Percentiles rank a stretch among this genome's conserved stretches.
These are phyloP conservation scores for Thyatira batis DNA, from an alignment of 2,888 invertebrate genomes.

Conservation along the genomic window DNA sequence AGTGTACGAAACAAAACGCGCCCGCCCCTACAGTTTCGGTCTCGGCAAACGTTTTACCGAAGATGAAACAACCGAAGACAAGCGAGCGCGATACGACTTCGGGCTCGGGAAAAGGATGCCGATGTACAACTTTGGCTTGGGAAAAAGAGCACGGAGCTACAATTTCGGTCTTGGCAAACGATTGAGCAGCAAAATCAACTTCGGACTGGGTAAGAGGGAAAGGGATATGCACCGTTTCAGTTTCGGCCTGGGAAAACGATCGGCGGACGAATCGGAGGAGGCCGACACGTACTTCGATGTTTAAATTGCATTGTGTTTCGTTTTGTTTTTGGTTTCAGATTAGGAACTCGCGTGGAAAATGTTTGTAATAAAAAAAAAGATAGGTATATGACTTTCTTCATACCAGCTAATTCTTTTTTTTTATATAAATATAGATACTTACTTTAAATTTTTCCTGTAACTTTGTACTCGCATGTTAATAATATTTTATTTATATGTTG, in stretches of 20 bases:
- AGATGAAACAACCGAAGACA: conserved; percentile 60
- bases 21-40: conserved; percentile 86
- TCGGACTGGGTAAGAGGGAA: conserved; percentile 82
- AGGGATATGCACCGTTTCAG: conserved; percentile 76
- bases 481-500: too few relatives aligned
- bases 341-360: conserved; percentile 40
- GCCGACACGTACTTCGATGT: conserved; percentile 59
- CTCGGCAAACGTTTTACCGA: conserved; percentile 84
- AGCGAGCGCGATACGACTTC: conserved; percentile 70
- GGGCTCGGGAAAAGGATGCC: conserved; percentile 73
- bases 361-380: not conserved
- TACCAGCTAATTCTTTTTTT: too few relatives aligned
- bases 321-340: conserved; percentile 18
- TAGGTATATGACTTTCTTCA: too few relatives aligned
- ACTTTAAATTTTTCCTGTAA: too few relatives aligned
- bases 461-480: too few relatives aligned
- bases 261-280: conserved; percentile 47
- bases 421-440: too few relatives aligned
- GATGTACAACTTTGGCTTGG: conserved; percentile 77
- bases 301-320: conserved; percentile 43
- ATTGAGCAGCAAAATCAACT: conserved; percentile 75
- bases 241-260: conserved; percentile 82
- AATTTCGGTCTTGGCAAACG: conserved; percentile 83
- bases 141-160: conserved; percentile 73
- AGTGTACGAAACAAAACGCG: conserved; percentile 79